Conservation (phyloP, 37 sponge, comb jelly and placozoan genomes). For the Chondrilla cf. caribensis region DNA sequence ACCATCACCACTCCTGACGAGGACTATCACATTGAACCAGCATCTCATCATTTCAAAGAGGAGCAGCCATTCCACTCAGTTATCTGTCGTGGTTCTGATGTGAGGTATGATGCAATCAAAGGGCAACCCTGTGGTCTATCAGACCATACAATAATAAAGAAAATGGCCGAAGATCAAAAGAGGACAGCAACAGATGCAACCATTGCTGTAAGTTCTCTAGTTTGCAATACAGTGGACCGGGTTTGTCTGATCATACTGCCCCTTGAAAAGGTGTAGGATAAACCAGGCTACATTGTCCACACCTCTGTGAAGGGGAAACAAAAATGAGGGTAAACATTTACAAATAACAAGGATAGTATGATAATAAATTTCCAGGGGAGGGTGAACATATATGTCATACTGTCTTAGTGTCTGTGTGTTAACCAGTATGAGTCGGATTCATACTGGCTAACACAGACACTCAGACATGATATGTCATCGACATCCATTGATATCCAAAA, state of each 20-base stretch:
- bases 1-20: slow-evolving; percentile 50
- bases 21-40: slow-evolving; percentile 62
- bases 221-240: too few relatives aligned
- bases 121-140: slow-evolving; percentile 44
- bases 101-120: slow-evolving; percentile 7
- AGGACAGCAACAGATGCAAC: neutral
- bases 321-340: neutral
- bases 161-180: slow-evolving; percentile 1
- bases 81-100: slow-evolving; percentile 56
- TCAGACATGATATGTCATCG: too few relatives aligned
- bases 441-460: too few relatives aligned
- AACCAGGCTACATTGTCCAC: too few relatives aligned
- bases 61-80: slow-evolving; percentile 36
- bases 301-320: neutral
- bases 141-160: slow-evolving; percentile 18
- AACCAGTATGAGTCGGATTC: too few relatives aligned
- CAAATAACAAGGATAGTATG: too few relatives aligned
- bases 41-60: neutral
- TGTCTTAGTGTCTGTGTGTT: too few relatives aligned
- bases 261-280: too few relatives aligned
- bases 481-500: too few relatives aligned
- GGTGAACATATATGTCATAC: too few relatives aligned
- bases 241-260: too few relatives aligned
- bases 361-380: too few relatives aligned
- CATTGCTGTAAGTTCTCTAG: slow-evolving; percentile 1